These are phyloP conservation scores for Podiceps cristatus DNA, from an alignment of 2,113 vertebrate genomes.

Conservation along the genomic window DNA sequence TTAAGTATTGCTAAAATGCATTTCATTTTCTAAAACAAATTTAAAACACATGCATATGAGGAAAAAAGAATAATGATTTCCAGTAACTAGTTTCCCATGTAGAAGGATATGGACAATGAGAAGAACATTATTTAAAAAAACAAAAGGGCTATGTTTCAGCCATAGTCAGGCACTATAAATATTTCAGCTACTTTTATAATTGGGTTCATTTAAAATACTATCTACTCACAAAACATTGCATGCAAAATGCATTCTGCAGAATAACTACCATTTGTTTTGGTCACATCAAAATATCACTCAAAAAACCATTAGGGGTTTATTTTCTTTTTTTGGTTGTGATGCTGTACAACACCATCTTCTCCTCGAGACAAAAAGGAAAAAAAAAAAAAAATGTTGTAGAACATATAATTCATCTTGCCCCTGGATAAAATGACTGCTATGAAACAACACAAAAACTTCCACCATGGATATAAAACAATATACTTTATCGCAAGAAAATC, in stretches of 20 bases:
- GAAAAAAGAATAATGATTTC: background rate
- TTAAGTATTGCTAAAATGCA: background rate
- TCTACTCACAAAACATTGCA: background rate
- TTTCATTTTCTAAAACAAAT: background rate
- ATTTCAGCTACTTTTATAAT: slow-evolving; percentile 26
- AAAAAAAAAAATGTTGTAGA: background rate
- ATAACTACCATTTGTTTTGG: slow-evolving; percentile 25
- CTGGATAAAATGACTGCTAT: slow-evolving; percentile 8
- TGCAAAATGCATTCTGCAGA: background rate
- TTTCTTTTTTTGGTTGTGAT: background rate
- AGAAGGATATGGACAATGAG: background rate
- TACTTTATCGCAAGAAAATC: background rate
- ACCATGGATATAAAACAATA: background rate
- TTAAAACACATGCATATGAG: background rate
- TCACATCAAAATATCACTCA: slow-evolving; percentile 31
- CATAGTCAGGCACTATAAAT: slow-evolving; percentile 2
- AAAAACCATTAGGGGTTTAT: background rate
- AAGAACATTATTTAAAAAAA: slow-evolving; percentile 15
- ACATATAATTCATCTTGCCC: slow-evolving; percentile 11
- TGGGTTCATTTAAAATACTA: slow-evolving; percentile 42
- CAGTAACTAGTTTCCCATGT: background rate
- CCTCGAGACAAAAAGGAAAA: background rate
- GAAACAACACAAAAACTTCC: background rate
- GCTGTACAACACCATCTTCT: background rate
- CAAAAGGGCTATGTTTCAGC: background rate